Conservation (phyloP, 2,113 vertebrate species). For the Andinoacara biseriatus region DNA sequence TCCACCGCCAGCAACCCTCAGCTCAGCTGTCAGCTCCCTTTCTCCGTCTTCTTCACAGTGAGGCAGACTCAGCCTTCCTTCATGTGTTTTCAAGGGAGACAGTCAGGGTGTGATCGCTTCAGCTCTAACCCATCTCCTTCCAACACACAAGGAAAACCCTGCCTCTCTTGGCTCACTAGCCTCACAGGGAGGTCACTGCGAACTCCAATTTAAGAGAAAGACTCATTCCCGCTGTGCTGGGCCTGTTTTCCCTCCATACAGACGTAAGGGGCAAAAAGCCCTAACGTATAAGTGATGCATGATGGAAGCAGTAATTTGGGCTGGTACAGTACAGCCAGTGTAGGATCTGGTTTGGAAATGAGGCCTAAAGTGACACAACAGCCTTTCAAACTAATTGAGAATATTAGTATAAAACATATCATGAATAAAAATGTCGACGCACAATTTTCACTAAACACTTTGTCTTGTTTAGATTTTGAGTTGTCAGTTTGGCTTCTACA, state of each 20-base stretch:
- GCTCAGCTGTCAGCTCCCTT: slow-evolving; percentile 72
- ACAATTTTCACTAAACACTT: not conserved
- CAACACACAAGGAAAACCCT: slow-evolving; percentile 50
- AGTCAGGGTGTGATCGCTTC: slow-evolving; percentile 64
- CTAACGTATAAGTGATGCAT: slow-evolving; percentile 62
- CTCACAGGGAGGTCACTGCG: slow-evolving; percentile 60
- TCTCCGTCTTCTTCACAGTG: slow-evolving; percentile 62
- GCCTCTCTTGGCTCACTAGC: slow-evolving; percentile 61
- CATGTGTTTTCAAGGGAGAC: slow-evolving; percentile 66
- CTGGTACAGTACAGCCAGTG: slow-evolving; percentile 45
- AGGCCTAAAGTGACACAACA: slow-evolving; percentile 1
- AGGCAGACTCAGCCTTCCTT: slow-evolving; percentile 63
- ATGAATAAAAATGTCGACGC: not conserved
- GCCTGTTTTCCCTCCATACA: slow-evolving; percentile 57
- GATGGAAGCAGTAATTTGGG: slow-evolving; percentile 65
- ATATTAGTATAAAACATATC: not conserved
- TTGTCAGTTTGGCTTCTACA: not conserved
- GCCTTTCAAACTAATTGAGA: not conserved
- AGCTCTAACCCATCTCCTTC: slow-evolving; percentile 59
- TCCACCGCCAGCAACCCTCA: slow-evolving; percentile 58
- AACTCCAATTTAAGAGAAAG: slow-evolving; percentile 72
- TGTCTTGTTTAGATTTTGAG: not conserved
- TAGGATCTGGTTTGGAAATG: slow-evolving; percentile 25
- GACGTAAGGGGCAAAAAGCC: slow-evolving; percentile 63
- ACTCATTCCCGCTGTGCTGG: slow-evolving; percentile 51